These are phyloP conservation scores for Gymnoscopelus microlampas DNA, from an alignment of 2,797 vertebrate species.

Conservation along the genomic window DNA sequence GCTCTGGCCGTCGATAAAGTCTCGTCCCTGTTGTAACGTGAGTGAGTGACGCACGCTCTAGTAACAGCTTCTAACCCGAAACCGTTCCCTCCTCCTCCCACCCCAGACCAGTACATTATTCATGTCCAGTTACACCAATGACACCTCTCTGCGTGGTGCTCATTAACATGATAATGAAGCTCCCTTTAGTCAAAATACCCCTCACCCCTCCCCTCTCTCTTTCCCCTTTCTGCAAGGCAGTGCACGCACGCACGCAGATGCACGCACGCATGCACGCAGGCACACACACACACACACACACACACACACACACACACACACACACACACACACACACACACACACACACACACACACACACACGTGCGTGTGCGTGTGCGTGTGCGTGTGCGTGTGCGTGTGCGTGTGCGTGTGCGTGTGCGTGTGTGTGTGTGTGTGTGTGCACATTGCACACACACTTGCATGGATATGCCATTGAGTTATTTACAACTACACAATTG, in stretches of 20 bases:
- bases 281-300: too few species aligned
- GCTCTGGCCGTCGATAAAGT: slow-evolving; percentile 26
- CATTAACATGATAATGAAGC: slow-evolving; percentile 21
- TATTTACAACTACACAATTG: too few species aligned
- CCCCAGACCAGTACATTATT: slow-evolving; percentile 46
- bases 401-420: too few species aligned
- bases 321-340: too few species aligned
- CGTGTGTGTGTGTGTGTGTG: too few species aligned
- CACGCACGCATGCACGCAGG: not conserved
- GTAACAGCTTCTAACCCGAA: slow-evolving; percentile 44
- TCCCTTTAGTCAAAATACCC: not conserved
- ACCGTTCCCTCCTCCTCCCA: slow-evolving; percentile 57
- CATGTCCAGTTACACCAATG: slow-evolving; percentile 45
- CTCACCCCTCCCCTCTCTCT: not conserved
- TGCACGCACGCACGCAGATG: not conserved
- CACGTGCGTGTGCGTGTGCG: too few species aligned
- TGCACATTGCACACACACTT: too few species aligned
- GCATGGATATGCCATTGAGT: too few species aligned
- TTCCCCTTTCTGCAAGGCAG: not conserved
- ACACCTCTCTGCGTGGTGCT: slow-evolving; percentile 1
- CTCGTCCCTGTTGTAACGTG: slow-evolving; percentile 15
- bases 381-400: too few species aligned
- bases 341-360: too few species aligned
- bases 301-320: too few species aligned
- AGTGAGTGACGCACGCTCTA: slow-evolving; percentile 57